Base-by-base conservation (phyloP, 2,113 vertebrate species). In the Pyrgilauda ruficollis region DNA sequence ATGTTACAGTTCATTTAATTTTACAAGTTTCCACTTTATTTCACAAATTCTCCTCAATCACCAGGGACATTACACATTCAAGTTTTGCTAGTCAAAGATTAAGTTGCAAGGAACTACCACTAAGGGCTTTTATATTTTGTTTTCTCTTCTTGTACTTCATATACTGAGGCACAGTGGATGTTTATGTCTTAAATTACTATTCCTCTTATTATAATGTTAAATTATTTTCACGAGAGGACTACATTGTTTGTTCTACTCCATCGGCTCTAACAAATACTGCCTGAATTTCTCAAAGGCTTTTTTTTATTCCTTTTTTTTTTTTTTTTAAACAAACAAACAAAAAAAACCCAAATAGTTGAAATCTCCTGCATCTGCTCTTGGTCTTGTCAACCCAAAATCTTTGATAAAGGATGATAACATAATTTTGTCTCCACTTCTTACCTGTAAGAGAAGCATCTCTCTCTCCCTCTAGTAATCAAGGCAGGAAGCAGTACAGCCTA, bases 31-130 rank as follows among this genome's bases (percentile, higher is more conserved):
- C 86, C 35, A 75, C 41, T 70, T 72, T 27, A 82, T 89, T 89
- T 92, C 85, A 94, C 52, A 82, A 92, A 85, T 59, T 69, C 62
- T 85, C 17, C 76, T 80, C 39, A 93, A 63, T 87, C 72, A 61
- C 28, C 56, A 64, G 74, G 41, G 53, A 61, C 28, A 53, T 75
- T 58, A 35, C 43, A 58, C 21, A 89, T 79, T 69, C n/a, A 75
- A 64, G 10, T 82, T 87, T 73, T 91, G 16, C 18, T 44, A 83
- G 33, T 46, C 1, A 6, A 52, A 66, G 52, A 67, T 59, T 50
- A 87, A 89, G 37, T 26, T 75, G 41, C 56, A 93, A 93, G 61
- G 58, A 84, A 37, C 22, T 41, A 56, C 27, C 35, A 75, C 35
- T 31, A 47, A 62, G 14, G 6, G 15, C 9, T n/a, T 21, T 75